Conservation (phyloP, 1,140 invertebrate species). For the Calephelis virginiensis region DNA sequence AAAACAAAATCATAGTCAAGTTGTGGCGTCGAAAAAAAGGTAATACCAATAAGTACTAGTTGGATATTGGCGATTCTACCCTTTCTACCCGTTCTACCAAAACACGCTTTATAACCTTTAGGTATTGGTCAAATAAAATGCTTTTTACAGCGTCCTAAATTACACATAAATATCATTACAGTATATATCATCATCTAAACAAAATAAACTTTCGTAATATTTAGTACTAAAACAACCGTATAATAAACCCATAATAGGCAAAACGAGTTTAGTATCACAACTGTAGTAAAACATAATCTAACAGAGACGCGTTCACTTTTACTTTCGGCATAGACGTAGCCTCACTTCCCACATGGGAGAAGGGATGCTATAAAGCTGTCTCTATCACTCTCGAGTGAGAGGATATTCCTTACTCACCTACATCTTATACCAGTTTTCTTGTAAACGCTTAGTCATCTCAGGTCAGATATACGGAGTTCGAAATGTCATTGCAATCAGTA, state of each 20-base stretch:
- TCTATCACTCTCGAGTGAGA: slow-evolving; percentile 31
- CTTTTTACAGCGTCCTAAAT: no score
- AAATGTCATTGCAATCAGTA: slow-evolving; percentile 59
- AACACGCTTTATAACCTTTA: no score
- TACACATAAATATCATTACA: no score
- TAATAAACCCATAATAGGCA: slow-evolving; percentile 11
- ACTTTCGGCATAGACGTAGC: slow-evolving; percentile 55
- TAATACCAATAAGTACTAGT: no score
- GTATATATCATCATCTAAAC: no score
- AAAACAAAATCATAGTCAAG: no score
- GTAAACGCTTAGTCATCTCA: slow-evolving; percentile 58
- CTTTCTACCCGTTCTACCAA: no score
- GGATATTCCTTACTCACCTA: slow-evolving; percentile 32
- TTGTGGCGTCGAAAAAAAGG: no score
- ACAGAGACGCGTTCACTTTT: slow-evolving; percentile 57
- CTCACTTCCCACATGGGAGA: slow-evolving; percentile 50
- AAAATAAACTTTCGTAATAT: not conserved
- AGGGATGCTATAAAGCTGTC: slow-evolving; percentile 35
- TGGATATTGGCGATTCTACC: no score
- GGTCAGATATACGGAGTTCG: slow-evolving; percentile 54
- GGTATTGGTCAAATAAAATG: no score
- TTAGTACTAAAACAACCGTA: slow-evolving; percentile 4
- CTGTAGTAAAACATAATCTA: slow-evolving; percentile 15
- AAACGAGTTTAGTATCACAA: slow-evolving; percentile 9
- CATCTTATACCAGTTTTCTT: slow-evolving; percentile 57